Percentiles rank a stretch among this genome's conserved stretches.
phyloP scores from a whole-genome alignment of 1,140 invertebrate genomes.

The Drosophila carrolli region DNA sequence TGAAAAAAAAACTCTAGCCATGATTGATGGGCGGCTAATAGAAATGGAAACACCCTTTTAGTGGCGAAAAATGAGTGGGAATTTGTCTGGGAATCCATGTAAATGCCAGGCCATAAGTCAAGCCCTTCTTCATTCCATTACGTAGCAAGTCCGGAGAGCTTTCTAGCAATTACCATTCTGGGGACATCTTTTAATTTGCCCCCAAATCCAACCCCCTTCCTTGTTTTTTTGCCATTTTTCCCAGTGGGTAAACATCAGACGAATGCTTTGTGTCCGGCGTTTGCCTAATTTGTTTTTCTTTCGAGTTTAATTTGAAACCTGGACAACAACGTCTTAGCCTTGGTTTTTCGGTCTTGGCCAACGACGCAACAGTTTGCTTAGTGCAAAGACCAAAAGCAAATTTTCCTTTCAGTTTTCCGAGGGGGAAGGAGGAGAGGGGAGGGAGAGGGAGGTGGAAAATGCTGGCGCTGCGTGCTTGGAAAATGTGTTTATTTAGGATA shows the following conservation, averaged over 20 bases:
- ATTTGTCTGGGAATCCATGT: slow-evolving; percentile 30
- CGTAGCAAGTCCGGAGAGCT: background rate
- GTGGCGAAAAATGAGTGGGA: slow-evolving; percentile 6
- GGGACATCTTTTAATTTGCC: slow-evolving; percentile 37
- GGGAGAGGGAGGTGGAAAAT: slow-evolving; percentile 26
- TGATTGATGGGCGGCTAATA: slow-evolving; percentile 13
- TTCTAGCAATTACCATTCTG: slow-evolving; percentile 35
- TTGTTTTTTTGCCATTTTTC: background rate
- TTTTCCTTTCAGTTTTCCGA: slow-evolving; percentile 41
- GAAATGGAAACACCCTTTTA: background rate
- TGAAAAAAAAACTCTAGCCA: background rate
- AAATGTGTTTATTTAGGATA: slow-evolving; percentile 83
- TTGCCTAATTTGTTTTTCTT: slow-evolving; percentile 80
- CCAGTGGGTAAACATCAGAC: slow-evolving; percentile 63
- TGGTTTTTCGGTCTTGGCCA: slow-evolving; percentile 30
- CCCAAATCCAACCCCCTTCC: no score
- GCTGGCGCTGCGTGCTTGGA: slow-evolving; percentile 68
- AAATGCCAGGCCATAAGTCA: slow-evolving; percentile 38
- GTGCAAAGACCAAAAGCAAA: slow-evolving; percentile 64
- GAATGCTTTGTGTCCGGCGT: slow-evolving; percentile 75
- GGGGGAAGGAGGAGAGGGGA: background rate
- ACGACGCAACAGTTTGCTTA: slow-evolving; percentile 68
- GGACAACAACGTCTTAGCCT: slow-evolving; percentile 35
- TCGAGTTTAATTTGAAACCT: slow-evolving; percentile 80
- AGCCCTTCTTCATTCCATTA: slow-evolving; percentile 9